Base-by-base conservation (phyloP, 1,140 invertebrate genomes). In the Heliconius nattereri region DNA sequence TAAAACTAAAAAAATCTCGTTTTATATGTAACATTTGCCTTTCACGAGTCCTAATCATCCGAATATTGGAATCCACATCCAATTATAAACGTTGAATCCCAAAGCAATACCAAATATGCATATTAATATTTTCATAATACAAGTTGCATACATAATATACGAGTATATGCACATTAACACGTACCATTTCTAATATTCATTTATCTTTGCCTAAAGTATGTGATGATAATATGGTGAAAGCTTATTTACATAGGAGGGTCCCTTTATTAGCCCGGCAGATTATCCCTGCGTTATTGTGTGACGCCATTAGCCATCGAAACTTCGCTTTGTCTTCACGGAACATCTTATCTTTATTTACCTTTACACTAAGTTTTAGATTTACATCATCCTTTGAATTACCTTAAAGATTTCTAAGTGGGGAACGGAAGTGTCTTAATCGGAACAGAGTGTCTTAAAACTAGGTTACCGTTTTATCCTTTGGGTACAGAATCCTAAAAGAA, bases 261-360 rank as follows among this genome's bases (percentile, higher is more conserved):
- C 79, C 81, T 83, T 83, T 83, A 83, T 83, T 80, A 83, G 76
- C 74, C 73, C 76, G 76, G 73, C 81, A 80, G 81, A 83, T 83
- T 83, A 81, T 78, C 66, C 80, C 71, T 45, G 72, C 75, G 73
- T 80, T 81, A 80, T 83, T 80, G 78, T 81, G 78, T 70, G 81
- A 70, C 78, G 60, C 77, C 77, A 81, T 83, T 83, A 85, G 80
- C 73, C 70, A 74, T 76, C 73, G 54, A 60, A 79, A 76, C 66
- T 80, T 79, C 73, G 54, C 81, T 76, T 85, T 85, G 81, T 85
- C 81, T 83, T 77, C 52, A 78, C 74, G 72, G 76, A 84, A 79
- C 83, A 80, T 81, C 76, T 85, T 83, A 81, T 80, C 81, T 83
- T 78, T 79, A 80, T 73, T 77, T 81, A 73, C 78, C 57, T 85